These are phyloP conservation scores for Orthosia gothica DNA, from an alignment of 2,888 invertebrate genomes.

Conservation along the genomic window DNA sequence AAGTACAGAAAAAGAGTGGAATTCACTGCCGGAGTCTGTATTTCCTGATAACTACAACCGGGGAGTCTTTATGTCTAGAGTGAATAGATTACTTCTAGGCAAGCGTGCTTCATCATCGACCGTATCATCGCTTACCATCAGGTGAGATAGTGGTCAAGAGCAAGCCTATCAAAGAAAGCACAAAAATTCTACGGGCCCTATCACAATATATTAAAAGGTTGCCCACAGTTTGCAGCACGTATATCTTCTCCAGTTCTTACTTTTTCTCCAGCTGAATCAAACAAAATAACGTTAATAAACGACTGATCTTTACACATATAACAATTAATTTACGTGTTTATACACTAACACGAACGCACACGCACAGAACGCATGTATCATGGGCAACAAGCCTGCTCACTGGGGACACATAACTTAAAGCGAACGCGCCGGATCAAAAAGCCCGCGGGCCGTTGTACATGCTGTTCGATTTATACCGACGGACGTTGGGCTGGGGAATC, in stretches of 20 bases:
- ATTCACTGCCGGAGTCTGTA: too few species aligned
- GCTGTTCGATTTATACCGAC: conserved; percentile 81
- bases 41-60: too few species aligned
- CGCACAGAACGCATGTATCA: conserved; percentile 69
- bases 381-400: conserved; percentile 74
- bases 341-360: conserved; percentile 28
- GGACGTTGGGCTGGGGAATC: conserved; percentile 56
- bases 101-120: too few species aligned
- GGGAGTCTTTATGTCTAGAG: too few species aligned
- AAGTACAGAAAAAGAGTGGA: too few species aligned
- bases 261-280: background rate
- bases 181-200: too few species aligned
- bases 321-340: conserved; percentile 61
- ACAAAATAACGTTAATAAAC: conserved; percentile 25
- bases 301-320: conserved; percentile 37
- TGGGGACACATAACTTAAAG: conserved; percentile 89
- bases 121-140: too few species aligned
- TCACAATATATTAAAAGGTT: too few species aligned
- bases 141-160: too few species aligned
- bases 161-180: too few species aligned
- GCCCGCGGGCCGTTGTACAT: conserved; percentile 81
- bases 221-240: too few species aligned
- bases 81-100: too few species aligned
- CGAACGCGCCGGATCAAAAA: conserved; percentile 84
- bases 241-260: background rate